phyloP scores from a whole-genome alignment of 2,888 invertebrate species.

The Pheosia gnoma region DNA sequence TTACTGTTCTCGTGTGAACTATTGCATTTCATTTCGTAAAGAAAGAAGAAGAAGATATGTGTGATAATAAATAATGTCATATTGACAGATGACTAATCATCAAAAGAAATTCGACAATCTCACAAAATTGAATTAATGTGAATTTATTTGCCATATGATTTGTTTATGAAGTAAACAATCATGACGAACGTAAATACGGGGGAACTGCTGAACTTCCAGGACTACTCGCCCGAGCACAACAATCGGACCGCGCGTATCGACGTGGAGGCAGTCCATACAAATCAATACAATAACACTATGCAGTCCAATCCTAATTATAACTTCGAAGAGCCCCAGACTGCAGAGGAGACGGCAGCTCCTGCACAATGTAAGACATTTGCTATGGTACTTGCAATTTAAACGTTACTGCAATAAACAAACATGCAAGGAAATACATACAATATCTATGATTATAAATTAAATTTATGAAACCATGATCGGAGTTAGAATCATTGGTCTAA shows the following conservation, averaged over 20 bases:
- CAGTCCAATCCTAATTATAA: slow-evolving; percentile 64
- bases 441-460: too few relatives aligned
- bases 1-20: too few relatives aligned
- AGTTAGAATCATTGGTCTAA: too few relatives aligned
- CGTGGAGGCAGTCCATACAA: slow-evolving; percentile 84
- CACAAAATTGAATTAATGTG: background rate
- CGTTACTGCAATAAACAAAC: too few relatives aligned
- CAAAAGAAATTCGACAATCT: background rate
- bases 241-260: slow-evolving; percentile 86
- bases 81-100: background rate
- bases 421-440: background rate
- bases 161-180: slow-evolving; percentile 29
- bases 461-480: too few relatives aligned
- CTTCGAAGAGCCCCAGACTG: slow-evolving; percentile 65
- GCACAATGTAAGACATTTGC: slow-evolving; percentile 56
- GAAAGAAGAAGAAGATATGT: too few relatives aligned
- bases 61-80: too few relatives aligned
- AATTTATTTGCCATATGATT: background rate
- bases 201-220: slow-evolving; percentile 89
- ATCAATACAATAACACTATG: slow-evolving; percentile 74
- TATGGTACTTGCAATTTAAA: background rate
- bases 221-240: slow-evolving; percentile 85
- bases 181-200: slow-evolving; percentile 82
- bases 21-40: too few relatives aligned
- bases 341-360: slow-evolving; percentile 57